Evolutionary conservation across 1,140 invertebrate species (phyloP).

Genomic region (Temnothorax nylanderi): DNA sequence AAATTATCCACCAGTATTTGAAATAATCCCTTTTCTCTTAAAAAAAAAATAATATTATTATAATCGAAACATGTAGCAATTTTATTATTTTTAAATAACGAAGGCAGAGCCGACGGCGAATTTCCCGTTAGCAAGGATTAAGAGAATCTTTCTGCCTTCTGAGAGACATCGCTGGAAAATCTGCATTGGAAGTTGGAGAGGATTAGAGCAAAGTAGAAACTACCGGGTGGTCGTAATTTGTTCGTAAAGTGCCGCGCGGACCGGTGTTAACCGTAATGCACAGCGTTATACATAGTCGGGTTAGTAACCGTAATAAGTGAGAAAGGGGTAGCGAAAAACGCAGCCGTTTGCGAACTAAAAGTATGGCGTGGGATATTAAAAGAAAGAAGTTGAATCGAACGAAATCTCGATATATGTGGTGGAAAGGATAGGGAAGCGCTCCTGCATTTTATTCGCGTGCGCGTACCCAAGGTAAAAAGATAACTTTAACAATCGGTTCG

Average conservation of each 20-base stretch:
- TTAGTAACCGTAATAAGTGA: constrained; percentile 55
- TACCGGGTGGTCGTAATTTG: constrained; percentile 69
- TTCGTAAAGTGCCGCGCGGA: constrained; percentile 56
- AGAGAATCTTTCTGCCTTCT: constrained; percentile 66
- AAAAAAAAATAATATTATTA: not conserved
- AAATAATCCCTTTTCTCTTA: not conserved
- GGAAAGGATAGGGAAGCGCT: constrained; percentile 36
- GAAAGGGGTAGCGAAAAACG: constrained; percentile 47
- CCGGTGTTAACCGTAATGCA: constrained; percentile 69
- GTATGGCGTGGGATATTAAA: constrained; percentile 57
- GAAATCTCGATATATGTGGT: constrained; percentile 55
- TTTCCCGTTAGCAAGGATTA: constrained; percentile 64
- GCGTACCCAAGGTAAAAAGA: constrained; percentile 3
- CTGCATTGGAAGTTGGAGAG: constrained; percentile 63
- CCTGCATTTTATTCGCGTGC: constrained; percentile 43
- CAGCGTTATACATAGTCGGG: constrained; percentile 67
- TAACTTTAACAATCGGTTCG: constrained; percentile 37
- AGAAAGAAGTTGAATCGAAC: constrained; percentile 50
- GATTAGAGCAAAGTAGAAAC: constrained; percentile 68
- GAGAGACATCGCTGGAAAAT: constrained; percentile 54
- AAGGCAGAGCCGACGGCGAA: not conserved
- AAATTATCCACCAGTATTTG: not conserved
- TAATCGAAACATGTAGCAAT: not conserved
- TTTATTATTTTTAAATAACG: not conserved
- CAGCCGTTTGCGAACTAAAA: constrained; percentile 44